Percentiles rank a stretch among this genome's conserved stretches.
Evolutionary conservation across 1,140 invertebrate species (phyloP).

Genomic region (Agraylea sexmaculata): DNA sequence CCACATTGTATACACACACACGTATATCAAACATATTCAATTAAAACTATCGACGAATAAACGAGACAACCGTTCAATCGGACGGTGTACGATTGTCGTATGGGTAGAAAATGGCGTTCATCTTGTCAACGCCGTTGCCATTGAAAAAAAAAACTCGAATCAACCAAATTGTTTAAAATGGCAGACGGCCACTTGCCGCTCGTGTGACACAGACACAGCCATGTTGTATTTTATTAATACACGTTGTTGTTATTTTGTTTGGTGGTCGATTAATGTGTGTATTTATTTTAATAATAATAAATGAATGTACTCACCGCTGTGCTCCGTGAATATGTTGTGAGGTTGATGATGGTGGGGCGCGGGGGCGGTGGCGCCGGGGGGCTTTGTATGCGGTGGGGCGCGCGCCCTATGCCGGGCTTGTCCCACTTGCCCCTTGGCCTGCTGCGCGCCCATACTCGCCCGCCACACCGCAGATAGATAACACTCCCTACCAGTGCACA

Average conservation of each 20-base stretch:
- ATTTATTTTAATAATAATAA: neutral
- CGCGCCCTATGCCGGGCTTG: conserved; percentile 46
- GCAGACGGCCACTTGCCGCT: neutral
- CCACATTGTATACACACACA: no score
- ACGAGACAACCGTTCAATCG: no score
- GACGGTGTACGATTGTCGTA: no score
- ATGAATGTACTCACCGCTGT: conserved; percentile 48
- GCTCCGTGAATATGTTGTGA: conserved; percentile 67
- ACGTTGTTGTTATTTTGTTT: no score
- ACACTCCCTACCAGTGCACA: no score
- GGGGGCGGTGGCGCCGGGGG: conserved; percentile 48
- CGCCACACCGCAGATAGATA: no score
- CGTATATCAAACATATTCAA: no score
- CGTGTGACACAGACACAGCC: no score
- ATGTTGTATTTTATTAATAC: no score
- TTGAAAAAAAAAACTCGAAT: neutral
- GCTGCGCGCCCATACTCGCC: conserved; percentile 58
- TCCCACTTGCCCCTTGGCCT: conserved; percentile 55
- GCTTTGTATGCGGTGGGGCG: conserved; percentile 48
- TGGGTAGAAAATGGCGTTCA: no score
- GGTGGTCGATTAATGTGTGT: no score
- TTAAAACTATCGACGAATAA: no score
- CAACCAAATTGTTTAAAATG: neutral
- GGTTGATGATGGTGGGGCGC: conserved; percentile 51
- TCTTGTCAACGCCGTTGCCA: neutral